Conservation (phyloP, 1,140 invertebrate genomes). For the Orchesella cincta region DNA sequence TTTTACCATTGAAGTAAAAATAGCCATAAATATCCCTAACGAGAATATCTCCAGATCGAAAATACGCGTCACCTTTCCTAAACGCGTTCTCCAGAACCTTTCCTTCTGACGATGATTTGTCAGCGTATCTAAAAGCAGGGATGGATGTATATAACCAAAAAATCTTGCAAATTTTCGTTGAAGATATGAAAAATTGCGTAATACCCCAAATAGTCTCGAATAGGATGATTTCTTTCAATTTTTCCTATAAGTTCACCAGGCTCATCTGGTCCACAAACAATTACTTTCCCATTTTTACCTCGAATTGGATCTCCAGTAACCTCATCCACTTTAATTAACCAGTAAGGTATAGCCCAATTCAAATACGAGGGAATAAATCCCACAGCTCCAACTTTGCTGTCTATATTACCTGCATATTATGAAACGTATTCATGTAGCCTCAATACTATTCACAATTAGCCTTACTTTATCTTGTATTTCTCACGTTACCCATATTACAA, state of each 20-base stretch:
- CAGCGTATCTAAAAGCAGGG: constrained; percentile 86
- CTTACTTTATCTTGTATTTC: neutral
- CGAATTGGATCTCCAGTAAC: constrained; percentile 80
- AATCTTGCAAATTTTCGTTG: no score
- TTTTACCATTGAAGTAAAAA: constrained; percentile 64
- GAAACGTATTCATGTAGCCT: neutral
- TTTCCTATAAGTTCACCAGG: constrained; percentile 92
- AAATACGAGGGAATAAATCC: constrained; percentile 89
- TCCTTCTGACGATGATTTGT: constrained; percentile 85
- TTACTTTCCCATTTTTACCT: constrained; percentile 70
- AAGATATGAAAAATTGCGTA: neutral
- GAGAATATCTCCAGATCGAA: constrained; percentile 59
- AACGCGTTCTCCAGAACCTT: constrained; percentile 90
- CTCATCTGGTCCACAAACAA: constrained; percentile 71
- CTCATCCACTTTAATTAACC: constrained; percentile 82
- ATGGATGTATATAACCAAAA: constrained; percentile 68
- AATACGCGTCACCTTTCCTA: constrained; percentile 71
- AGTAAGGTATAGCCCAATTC: constrained; percentile 78
- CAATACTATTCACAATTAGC: no score
- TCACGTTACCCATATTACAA: constrained; percentile 77
- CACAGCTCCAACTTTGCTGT: constrained; percentile 87
- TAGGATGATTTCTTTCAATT: constrained; percentile 79
- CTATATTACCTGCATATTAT: constrained; percentile 76
- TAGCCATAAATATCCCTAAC: constrained; percentile 65
- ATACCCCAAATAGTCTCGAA: constrained; percentile 73